Conservation (phyloP, 2,888 invertebrate genomes). For the Agrilus mali region DNA sequence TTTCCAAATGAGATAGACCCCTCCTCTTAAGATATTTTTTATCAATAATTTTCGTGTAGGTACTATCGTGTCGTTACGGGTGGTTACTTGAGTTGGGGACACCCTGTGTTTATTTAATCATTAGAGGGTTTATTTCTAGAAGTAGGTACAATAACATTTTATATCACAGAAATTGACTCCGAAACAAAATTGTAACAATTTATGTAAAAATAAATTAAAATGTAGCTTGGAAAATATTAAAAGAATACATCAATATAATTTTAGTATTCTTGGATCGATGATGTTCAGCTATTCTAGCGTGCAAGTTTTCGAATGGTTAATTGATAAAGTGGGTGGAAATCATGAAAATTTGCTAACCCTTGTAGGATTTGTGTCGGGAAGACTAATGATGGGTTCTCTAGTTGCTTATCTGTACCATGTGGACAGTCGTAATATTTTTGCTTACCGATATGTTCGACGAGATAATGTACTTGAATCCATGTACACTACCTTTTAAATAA, state of each 20-base stretch:
- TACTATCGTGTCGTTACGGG: no score
- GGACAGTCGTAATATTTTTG: slow-evolving; percentile 21
- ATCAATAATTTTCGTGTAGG: no score
- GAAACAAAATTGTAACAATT: no score
- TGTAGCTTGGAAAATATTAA: no score
- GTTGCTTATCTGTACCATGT: slow-evolving; percentile 28
- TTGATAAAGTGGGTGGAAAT: slow-evolving; percentile 8
- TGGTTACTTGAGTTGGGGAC: no score
- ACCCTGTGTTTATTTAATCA: no score
- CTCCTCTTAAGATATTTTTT: no score
- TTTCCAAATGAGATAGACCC: no score
- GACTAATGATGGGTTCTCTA: slow-evolving; percentile 27
- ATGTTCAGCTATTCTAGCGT: slow-evolving; percentile 28
- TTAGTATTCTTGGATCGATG: slow-evolving; percentile 26
- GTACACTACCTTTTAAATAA: slow-evolving; percentile 11
- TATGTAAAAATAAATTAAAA: no score
- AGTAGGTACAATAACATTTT: no score
- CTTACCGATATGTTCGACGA: slow-evolving; percentile 12
- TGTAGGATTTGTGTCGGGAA: slow-evolving; percentile 23
- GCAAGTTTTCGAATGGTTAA: slow-evolving; percentile 23
- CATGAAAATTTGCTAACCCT: slow-evolving; percentile 18
- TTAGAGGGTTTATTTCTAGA: no score
- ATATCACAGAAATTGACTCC: no score
- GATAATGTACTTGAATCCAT: slow-evolving; percentile 19
- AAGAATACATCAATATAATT: slow-evolving; percentile 1